Evolutionary conservation across 2,113 vertebrate genomes (phyloP).

Genomic region (Hemichromis elongatus): DNA sequence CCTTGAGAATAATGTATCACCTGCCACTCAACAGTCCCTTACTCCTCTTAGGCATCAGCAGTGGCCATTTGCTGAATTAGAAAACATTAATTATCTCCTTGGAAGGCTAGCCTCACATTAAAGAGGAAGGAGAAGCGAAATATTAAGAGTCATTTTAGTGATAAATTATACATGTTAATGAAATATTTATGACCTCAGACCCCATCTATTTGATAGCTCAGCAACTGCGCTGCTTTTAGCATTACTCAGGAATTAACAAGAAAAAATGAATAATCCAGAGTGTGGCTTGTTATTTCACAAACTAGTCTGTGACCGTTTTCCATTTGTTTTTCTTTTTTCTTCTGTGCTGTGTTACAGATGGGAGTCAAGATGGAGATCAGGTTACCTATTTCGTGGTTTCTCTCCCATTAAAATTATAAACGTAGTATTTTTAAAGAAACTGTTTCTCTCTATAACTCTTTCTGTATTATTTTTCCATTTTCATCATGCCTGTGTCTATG

Average conservation of each 20-base stretch:
- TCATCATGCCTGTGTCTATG: not conserved
- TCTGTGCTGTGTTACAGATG: conserved; percentile 79
- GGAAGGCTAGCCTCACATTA: conserved; percentile 35
- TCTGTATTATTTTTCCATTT: conserved; percentile 2
- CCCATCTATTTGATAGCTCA: conserved; percentile 1
- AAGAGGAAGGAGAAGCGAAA: conserved; percentile 12
- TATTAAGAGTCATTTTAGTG: conserved; percentile 46
- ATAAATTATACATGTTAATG: conserved; percentile 63
- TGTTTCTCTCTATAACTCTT: not conserved
- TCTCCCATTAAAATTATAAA: not conserved
- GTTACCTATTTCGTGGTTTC: conserved; percentile 70
- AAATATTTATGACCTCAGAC: conserved; percentile 53
- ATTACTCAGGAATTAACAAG: not conserved
- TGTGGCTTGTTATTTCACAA: not conserved
- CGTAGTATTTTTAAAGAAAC: not conserved
- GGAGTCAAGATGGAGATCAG: conserved; percentile 86
- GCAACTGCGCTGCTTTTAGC: not conserved
- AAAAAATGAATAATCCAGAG: not conserved
- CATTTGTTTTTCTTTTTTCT: conserved; percentile 36
- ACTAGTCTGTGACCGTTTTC: not conserved
- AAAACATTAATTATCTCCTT: conserved; percentile 58
- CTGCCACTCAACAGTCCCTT: conserved; percentile 9
- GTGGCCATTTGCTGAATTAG: conserved; percentile 56
- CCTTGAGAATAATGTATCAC: conserved; percentile 26
- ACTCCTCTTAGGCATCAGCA: conserved; percentile 6